Percentiles rank a stretch among this genome's conserved stretches.
Conservation (phyloP, 2,888 invertebrate genomes). For the Microctonus brassicae region DNA sequence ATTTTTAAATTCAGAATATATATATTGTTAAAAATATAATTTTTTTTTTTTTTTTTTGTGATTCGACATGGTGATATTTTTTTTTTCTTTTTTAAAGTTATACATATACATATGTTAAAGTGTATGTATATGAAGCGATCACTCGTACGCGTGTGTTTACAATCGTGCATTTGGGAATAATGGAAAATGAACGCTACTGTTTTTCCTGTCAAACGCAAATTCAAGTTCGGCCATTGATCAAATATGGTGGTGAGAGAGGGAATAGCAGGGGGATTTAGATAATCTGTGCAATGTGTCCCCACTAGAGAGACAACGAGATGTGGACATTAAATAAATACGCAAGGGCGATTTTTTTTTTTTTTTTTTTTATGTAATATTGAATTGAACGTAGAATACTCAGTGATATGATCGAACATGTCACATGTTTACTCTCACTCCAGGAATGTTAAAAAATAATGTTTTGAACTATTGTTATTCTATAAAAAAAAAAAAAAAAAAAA, state of each 20-base stretch:
- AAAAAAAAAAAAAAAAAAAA: too few species aligned
- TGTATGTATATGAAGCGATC: not conserved
- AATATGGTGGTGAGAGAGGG: not conserved
- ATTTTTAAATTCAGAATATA: too few species aligned
- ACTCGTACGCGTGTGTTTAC: not conserved
- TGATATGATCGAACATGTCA: too few species aligned
- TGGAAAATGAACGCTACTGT: slow-evolving; percentile 45
- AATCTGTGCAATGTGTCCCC: slow-evolving; percentile 30
- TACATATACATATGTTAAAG: too few species aligned
- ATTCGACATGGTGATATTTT: too few species aligned
- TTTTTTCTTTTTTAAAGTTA: too few species aligned
- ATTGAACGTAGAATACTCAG: not conserved
- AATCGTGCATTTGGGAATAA: slow-evolving; percentile 51
- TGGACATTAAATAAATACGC: slow-evolving; percentile 53
- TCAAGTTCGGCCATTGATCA: slow-evolving; percentile 51
- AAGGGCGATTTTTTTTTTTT: slow-evolving; percentile 39
- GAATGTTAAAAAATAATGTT: too few species aligned
- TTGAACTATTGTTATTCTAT: too few species aligned
- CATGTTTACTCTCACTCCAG: too few species aligned
- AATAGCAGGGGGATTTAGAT: slow-evolving; percentile 32
- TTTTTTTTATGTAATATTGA: not conserved
- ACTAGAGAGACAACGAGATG: slow-evolving; percentile 1
- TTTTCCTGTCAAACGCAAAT: slow-evolving; percentile 56
- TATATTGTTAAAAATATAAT: too few species aligned
- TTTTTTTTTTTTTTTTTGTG: too few species aligned